These are phyloP conservation scores for Protonibea diacanthus DNA, from an alignment of 2,797 vertebrate genomes.

Conservation along the genomic window DNA sequence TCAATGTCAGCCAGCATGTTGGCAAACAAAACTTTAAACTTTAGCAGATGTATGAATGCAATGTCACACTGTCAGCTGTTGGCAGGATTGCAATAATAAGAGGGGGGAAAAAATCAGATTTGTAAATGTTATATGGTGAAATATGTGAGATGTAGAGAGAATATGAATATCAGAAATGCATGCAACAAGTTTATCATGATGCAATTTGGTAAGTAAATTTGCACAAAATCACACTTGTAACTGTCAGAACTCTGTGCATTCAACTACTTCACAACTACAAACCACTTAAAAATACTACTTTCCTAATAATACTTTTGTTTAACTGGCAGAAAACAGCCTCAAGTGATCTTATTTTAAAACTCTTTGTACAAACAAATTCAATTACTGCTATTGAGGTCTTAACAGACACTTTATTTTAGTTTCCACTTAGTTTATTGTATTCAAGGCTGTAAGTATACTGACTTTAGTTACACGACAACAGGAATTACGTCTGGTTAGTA, in stretches of 20 bases:
- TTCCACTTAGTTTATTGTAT: neutral
- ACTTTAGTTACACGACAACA: constrained; percentile 5
- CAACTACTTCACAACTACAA: neutral
- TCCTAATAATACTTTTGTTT: neutral
- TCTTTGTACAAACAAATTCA: neutral
- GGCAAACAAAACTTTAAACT: no score
- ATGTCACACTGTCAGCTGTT: neutral
- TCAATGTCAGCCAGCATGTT: neutral
- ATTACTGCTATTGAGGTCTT: no score
- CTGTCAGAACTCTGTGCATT: neutral
- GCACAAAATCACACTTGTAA: neutral
- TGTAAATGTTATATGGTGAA: neutral
- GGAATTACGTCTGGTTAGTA: constrained; percentile 12
- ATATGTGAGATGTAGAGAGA: neutral
- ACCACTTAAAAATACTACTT: neutral
- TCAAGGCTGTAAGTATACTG: neutral
- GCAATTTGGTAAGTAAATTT: neutral
- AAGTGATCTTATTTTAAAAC: neutral
- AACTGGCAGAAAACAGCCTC: neutral
- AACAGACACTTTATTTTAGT: neutral
- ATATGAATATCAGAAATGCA: neutral
- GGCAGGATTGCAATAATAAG: neutral
- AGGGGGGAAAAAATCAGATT: no score
- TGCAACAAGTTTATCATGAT: neutral
- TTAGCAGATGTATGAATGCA: neutral